Evolutionary conservation across 2,888 invertebrate species (phyloP), one percentile per base, ranked within the genome.

Genomic region (Criorhina ranunculi): DNA sequence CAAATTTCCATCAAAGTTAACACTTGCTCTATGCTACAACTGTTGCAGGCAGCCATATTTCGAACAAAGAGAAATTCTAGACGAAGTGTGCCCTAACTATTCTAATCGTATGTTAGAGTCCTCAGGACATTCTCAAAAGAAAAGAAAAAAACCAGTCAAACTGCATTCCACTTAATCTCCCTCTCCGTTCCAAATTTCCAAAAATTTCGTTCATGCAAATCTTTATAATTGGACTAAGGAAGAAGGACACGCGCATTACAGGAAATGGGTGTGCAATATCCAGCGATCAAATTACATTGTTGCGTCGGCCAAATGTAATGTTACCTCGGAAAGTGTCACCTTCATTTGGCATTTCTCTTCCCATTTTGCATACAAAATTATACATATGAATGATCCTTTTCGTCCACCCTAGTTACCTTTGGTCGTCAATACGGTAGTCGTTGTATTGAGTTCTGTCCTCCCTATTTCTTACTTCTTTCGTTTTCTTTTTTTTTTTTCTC

Each of bases 161-260:
- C 53, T 35, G 19, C 75, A 85, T 75, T 83, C 73, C 69, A 51
- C 12, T 37, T 11, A 51, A 37, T 12, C 19, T 15, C 24, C 24
- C 24, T 37, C 11, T 51, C n/a, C n/a, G n/a, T 31, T 29, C 12
- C 24, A 51, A 31, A 40, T 15, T 66, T 60, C 49, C 33, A 0
- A 42, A 70, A 70, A 51, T 72, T 33, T 15, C 53, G 40, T 85
- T 85, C 80, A 76, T 85, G 85, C 75, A 80, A 80, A 85, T 85
- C 67, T 73, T 85, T 57, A 76, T 85, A 85, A 85, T 85, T 80
- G 66, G 75, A 70, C 75, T 60, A 40, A 75, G 64, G 33, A 73
- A 15, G 29, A 76, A 78, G 86, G 87, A 85, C 87, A 87, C 87
- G 87, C 87, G 86, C 55, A 83, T 42, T 37, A 53, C 86, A 86